Percentiles rank a stretch among this genome's conserved stretches.
Conservation (phyloP, 2,888 invertebrate species). For the Nephrotoma flavescens region DNA sequence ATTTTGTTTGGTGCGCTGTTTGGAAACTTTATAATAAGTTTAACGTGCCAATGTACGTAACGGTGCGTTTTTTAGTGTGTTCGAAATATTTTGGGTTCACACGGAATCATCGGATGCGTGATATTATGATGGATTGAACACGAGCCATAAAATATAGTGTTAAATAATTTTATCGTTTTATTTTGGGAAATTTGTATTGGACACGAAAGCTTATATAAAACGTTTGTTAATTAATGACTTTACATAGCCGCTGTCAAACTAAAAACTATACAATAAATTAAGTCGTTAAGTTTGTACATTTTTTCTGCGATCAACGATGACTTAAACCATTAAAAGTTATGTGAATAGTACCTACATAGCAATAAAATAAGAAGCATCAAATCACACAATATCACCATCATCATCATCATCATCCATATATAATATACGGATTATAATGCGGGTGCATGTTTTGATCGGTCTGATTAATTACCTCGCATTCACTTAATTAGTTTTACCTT, state of each 20-base stretch:
- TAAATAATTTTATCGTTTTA: too few relatives aligned
- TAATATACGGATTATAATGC: not conserved
- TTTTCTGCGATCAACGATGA: too few relatives aligned
- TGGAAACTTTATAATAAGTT: not conserved
- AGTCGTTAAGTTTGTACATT: too few relatives aligned
- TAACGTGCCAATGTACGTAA: not conserved
- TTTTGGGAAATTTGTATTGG: too few relatives aligned
- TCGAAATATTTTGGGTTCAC: not conserved
- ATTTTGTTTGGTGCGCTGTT: not conserved
- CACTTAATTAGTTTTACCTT: not conserved
- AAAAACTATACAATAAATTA: too few relatives aligned
- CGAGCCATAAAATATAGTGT: not conserved
- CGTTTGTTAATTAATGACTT: too few relatives aligned
- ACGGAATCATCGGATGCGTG: not conserved
- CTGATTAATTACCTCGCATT: not conserved
- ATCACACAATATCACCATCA: not conserved
- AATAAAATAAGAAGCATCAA: not conserved
- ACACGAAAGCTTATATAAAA: too few relatives aligned
- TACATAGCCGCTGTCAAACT: too few relatives aligned
- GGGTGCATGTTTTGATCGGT: not conserved
- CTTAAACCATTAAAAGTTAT: too few relatives aligned
- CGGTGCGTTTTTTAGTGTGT: not conserved
- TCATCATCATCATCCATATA: not conserved
- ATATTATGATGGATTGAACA: not conserved
- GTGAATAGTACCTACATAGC: not conserved